Evolutionary conservation across 2,888 invertebrate genomes (phyloP).

Genomic region (Zygaena filipendulae): DNA sequence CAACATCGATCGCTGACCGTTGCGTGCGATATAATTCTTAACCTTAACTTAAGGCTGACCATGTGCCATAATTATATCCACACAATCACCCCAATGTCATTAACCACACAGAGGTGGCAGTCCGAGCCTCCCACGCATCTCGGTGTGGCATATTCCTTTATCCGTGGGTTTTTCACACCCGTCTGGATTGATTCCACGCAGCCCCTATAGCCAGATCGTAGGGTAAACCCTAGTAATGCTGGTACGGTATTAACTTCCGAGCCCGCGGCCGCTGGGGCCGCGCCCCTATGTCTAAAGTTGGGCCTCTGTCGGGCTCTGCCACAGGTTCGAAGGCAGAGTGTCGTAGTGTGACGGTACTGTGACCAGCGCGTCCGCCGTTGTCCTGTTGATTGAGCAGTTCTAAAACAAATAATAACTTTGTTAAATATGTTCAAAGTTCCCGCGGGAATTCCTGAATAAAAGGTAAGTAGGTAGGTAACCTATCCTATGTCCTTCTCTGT

Average conservation of each 20-base stretch:
- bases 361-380: constrained; percentile 75
- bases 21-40: no score
- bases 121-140: constrained; percentile 23
- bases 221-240: constrained; percentile 35
- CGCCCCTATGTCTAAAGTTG: constrained; percentile 39
- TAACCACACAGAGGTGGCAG: constrained; percentile 28
- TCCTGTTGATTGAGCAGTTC: constrained; percentile 77
- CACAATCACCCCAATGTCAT: constrained; percentile 29
- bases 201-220: constrained; percentile 21
- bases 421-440: no score
- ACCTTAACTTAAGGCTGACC: constrained; percentile 1
- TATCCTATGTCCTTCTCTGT: no score
- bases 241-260: constrained; percentile 28
- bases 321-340: constrained; percentile 61
- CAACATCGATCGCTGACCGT: no score
- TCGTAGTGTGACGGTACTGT: constrained; percentile 84
- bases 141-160: constrained; percentile 26
- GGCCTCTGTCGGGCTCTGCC: constrained; percentile 52
- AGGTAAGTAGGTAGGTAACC: constrained; percentile 3
- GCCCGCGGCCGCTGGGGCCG: constrained; percentile 28
- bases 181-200: constrained; percentile 25
- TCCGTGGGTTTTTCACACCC: constrained; percentile 55
- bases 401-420: constrained; percentile 32
- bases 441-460: no score
- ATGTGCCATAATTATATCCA: constrained; percentile 7